phyloP scores from a whole-genome alignment of 2,113 vertebrate species.

The Poeciliopsis occidentalis region DNA sequence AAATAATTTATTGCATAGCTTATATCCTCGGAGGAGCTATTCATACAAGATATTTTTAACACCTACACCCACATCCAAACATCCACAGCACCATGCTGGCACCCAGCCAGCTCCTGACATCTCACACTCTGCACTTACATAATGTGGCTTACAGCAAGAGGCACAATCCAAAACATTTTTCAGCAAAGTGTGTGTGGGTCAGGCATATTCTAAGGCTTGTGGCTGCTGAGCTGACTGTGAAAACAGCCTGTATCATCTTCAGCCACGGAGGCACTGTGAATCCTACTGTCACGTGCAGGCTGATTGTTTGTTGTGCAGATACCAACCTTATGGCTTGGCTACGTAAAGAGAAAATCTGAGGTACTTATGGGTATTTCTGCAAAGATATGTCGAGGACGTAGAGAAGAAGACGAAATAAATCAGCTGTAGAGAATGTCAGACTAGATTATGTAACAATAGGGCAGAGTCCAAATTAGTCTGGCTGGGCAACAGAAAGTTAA shows the following conservation, averaged over 20 bases:
- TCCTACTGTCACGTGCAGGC: conserved; percentile 46
- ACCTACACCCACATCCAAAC: conserved; percentile 54
- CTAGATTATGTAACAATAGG: conserved; percentile 21
- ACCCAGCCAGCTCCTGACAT: conserved; percentile 45
- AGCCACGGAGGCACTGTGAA: conserved; percentile 42
- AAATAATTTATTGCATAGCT: conserved; percentile 35
- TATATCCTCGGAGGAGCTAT: conserved; percentile 52
- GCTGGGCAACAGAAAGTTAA: conserved; percentile 11
- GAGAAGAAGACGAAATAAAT: conserved; percentile 38
- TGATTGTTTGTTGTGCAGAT: conserved; percentile 60
- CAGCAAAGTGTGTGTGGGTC: conserved; percentile 64
- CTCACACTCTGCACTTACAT: conserved; percentile 67
- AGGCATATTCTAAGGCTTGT: conserved; percentile 61
- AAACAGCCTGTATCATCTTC: conserved; percentile 51
- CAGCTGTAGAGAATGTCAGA: conserved; percentile 33
- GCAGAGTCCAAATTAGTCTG: conserved; percentile 9
- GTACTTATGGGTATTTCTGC: conserved; percentile 65
- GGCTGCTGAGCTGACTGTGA: conserved; percentile 59
- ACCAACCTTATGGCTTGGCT: conserved; percentile 61
- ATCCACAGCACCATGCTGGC: conserved; percentile 38
- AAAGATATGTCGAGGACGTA: conserved; percentile 49
- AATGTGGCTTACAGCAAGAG: conserved; percentile 67
- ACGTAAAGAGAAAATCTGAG: conserved; percentile 56
- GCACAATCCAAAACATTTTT: conserved; percentile 57
- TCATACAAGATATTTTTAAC: conserved; percentile 56